Evolutionary conservation across 2,113 vertebrate species (phyloP).

Genomic region (Rhinoderma darwinii): DNA sequence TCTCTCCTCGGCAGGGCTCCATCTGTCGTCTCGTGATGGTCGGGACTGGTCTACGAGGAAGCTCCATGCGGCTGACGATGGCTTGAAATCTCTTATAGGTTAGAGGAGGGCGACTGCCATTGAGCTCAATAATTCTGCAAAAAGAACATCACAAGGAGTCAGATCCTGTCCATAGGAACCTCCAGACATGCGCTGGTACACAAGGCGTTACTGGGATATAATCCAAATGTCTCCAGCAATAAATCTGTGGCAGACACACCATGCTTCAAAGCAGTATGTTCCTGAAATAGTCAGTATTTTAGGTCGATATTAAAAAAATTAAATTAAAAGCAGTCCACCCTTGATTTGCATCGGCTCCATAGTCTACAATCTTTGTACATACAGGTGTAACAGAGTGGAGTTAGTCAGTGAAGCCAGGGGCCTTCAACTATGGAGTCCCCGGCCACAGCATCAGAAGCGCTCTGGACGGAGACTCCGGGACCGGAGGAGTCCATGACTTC

Average conservation of each 20-base stretch:
- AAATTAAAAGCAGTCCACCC: too few relatives aligned
- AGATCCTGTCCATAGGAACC: background rate
- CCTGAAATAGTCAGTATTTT: background rate
- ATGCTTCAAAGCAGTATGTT: background rate
- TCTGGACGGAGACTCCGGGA: too few relatives aligned
- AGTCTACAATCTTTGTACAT: background rate
- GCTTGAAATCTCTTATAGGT: conserved; percentile 97
- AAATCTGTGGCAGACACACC: background rate
- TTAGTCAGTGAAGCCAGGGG: background rate
- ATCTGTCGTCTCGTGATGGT: conserved; percentile 85
- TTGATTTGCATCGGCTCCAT: too few relatives aligned
- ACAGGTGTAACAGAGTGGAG: too few relatives aligned
- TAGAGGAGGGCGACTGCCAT: conserved; percentile 90
- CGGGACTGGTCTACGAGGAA: conserved; percentile 86
- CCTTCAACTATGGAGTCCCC: too few relatives aligned
- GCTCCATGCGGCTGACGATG: conserved; percentile 91
- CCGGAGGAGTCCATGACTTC: too few relatives aligned
- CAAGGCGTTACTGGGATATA: background rate
- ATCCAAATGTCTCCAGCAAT: background rate
- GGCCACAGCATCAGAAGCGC: too few relatives aligned
- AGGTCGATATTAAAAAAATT: background rate
- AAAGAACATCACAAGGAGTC: background rate
- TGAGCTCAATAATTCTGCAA: conserved; percentile 91
- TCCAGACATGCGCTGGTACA: background rate
- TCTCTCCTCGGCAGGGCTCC: conserved; percentile 81